Conservation (phyloP, 92 coral and sea anemone species). For the Bergia sp. region DNA sequence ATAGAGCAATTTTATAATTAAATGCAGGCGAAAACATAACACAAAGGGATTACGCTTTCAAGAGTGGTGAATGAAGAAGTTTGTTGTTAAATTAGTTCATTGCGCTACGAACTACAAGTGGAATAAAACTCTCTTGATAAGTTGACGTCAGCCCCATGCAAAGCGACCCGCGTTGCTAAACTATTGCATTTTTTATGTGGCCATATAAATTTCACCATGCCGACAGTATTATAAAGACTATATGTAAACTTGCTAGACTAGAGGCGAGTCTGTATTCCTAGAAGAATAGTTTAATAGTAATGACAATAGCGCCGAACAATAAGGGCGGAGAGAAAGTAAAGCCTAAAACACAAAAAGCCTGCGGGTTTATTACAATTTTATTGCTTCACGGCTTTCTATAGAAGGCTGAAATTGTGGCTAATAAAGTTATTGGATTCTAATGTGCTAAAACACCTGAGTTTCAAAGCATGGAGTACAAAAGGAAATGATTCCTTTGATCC, state of each 20-base stretch:
- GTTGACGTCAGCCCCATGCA: conserved; percentile 37
- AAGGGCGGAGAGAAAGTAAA: conserved; percentile 26
- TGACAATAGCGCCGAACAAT: conserved; percentile 40
- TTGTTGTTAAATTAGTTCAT: conserved; percentile 48
- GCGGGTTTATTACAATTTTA: conserved; percentile 67
- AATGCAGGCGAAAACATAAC: conserved; percentile 55
- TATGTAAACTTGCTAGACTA: neutral
- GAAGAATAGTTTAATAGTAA: conserved; percentile 14
- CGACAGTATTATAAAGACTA: conserved; percentile 21
- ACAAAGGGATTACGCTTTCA: conserved; percentile 47
- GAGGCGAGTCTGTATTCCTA: neutral
- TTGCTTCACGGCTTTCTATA: conserved; percentile 60
- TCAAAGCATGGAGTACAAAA: conserved; percentile 22
- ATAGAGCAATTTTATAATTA: conserved; percentile 87
- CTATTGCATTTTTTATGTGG: conserved; percentile 23
- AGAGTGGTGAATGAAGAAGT: conserved; percentile 31
- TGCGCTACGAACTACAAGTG: conserved; percentile 46
- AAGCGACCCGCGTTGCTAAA: conserved; percentile 21
- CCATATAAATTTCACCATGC: conserved; percentile 24
- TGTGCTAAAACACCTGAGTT: conserved; percentile 40
- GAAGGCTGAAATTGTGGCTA: conserved; percentile 47
- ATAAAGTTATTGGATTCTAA: conserved; percentile 52
- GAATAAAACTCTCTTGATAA: conserved; percentile 37
- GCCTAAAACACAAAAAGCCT: conserved; percentile 48
- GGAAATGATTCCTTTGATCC: conserved; percentile 31